Evolutionary conservation across 2,888 invertebrate species (phyloP), one percentile per base, ranked within the genome.

Genomic region (Agrochola litura): DNA sequence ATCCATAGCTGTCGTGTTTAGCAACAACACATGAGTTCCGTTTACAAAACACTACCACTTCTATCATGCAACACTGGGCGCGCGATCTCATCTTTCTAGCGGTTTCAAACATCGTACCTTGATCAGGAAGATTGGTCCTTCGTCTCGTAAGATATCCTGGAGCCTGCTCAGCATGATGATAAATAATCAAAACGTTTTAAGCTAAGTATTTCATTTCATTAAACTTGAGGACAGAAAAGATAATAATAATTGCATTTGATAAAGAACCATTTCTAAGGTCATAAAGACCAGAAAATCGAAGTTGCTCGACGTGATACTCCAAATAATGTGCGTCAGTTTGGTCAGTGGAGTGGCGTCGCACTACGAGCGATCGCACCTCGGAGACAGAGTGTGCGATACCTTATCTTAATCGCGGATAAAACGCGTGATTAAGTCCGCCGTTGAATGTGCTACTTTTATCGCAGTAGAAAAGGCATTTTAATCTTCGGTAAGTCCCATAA

Each of bases 401-500:
- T 22, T 89, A 88, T 86, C 88, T 82, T 81, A 88, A 84, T 79
- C 78, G 75, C 14, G 88, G 88, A 86, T 89, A 79, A 77, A 60
- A 66, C 70, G 70, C n/a, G 52, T 54, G 88, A 86, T 88, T 86
- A 84, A 68, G 46, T 61, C 65, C 56, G 46, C 30, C 56, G 63
- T 37, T 37, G n/a, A 61, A 64, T 60, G 56, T 81, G 43, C n/a
- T 74, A 46, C 30, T 56, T 54, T 77, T 86, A 84, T 84, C 86
- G 60, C 41, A 69, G 52, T 63, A 22, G 43, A 49, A 70, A 60
- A 52, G 54, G 19, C 16, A 79, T 66, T 71, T 56, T 79, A 83
- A 81, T 83, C 79, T 71, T 69, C 46, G 37, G 30, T 67, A 70
- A 54, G 61, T 74, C 64, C 60, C 56, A 84, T 84, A 56, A 74